Evolutionary conservation across 1,140 invertebrate genomes (phyloP).

Genomic region (Apolygus lucorum): DNA sequence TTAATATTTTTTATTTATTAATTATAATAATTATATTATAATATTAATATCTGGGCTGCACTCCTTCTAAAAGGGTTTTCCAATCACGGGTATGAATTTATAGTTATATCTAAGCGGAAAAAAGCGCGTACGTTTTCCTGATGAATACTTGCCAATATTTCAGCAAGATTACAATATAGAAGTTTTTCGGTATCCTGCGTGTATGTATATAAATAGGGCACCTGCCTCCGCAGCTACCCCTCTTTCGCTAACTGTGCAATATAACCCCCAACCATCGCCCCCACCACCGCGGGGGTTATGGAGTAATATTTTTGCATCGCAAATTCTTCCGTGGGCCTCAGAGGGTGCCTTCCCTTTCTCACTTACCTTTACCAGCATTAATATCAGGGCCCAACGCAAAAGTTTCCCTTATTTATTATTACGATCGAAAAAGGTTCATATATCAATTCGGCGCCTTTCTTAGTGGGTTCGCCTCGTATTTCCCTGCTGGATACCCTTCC

Average conservation of each 20-base stretch:
- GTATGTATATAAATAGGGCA: slow-evolving; percentile 23
- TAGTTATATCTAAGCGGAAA: too few species aligned
- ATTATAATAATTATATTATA: too few species aligned
- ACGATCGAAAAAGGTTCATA: slow-evolving; percentile 30
- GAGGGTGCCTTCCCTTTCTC: slow-evolving; percentile 19
- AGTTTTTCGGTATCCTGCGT: too few species aligned
- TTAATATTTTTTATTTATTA: too few species aligned
- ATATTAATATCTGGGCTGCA: too few species aligned
- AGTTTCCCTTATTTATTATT: slow-evolving; percentile 30
- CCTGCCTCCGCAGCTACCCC: neutral
- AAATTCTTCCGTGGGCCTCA: slow-evolving; percentile 19
- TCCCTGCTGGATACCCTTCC: slow-evolving; percentile 6
- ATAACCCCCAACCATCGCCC: neutral
- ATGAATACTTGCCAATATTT: too few species aligned
- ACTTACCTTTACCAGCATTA: slow-evolving; percentile 25
- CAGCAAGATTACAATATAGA: too few species aligned
- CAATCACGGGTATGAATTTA: too few species aligned
- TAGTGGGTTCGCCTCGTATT: slow-evolving; percentile 1
- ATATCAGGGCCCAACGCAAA: slow-evolving; percentile 20
- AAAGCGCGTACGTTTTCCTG: too few species aligned
- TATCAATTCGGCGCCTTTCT: slow-evolving; percentile 26
- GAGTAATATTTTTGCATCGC: slow-evolving; percentile 29
- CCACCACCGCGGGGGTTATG: slow-evolving; percentile 15
- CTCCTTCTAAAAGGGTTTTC: too few species aligned
- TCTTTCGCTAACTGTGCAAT: slow-evolving; percentile 7